Conservation (phyloP, 2,797 vertebrate species). For the Lemur catta region DNA sequence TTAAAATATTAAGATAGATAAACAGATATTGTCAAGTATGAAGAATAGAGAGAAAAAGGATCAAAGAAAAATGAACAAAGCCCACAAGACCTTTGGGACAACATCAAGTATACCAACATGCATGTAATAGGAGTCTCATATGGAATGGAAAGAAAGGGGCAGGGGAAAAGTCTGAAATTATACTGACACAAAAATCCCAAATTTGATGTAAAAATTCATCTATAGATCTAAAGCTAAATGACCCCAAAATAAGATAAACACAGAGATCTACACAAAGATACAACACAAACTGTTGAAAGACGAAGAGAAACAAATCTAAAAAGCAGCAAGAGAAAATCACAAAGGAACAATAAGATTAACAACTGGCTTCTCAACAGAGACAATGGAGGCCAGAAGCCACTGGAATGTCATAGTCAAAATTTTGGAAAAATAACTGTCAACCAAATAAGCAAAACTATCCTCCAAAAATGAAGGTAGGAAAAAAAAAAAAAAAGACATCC, state of each 20-base stretch:
- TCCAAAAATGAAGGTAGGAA: background rate
- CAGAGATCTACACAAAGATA: background rate
- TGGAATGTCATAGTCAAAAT: background rate
- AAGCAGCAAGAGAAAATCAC: background rate
- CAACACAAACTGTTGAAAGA: background rate
- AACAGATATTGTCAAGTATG: background rate
- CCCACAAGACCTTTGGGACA: background rate
- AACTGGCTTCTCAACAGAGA: background rate
- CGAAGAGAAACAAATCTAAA: background rate
- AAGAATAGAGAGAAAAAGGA: background rate
- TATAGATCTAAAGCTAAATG: background rate
- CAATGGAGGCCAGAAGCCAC: too few relatives aligned
- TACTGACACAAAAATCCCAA: background rate
- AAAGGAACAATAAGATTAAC: background rate
- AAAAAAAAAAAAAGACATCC: too few relatives aligned
- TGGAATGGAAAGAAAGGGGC: background rate
- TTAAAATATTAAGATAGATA: background rate
- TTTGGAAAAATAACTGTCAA: background rate
- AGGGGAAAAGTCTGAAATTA: background rate
- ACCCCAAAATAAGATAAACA: background rate
- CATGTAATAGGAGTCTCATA: background rate
- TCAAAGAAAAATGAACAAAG: background rate
- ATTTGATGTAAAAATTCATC: background rate
- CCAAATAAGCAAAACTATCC: background rate
- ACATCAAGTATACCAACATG: background rate